phyloP scores from a whole-genome alignment of 2,888 invertebrate genomes.

The Limnephilus lunatus region DNA sequence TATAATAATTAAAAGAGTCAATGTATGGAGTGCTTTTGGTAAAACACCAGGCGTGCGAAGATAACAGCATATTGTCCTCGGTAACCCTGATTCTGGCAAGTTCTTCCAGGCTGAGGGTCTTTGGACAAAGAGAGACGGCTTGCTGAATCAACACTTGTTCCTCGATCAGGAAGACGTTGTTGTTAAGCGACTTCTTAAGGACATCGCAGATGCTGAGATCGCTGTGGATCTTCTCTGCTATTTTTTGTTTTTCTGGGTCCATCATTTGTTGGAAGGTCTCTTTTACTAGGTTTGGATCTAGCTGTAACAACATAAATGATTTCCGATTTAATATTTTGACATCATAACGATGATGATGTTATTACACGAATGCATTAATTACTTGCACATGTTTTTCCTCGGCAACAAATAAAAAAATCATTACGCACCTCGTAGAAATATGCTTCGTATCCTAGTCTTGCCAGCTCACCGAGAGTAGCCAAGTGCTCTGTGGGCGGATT shows the following conservation, averaged over 20 bases:
- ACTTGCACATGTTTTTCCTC: not conserved
- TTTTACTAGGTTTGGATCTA: conserved; percentile 54
- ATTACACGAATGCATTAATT: too few species aligned
- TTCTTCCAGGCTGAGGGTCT: conserved; percentile 43
- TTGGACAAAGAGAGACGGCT: conserved; percentile 52
- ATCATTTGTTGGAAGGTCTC: conserved; percentile 51
- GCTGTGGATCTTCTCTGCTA: conserved; percentile 44
- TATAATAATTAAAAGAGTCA: conserved; percentile 52
- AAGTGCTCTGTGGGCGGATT: conserved; percentile 33
- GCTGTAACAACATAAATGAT: conserved; percentile 35
- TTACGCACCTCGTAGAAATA: conserved; percentile 56
- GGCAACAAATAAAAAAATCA: not conserved
- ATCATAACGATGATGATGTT: not conserved
- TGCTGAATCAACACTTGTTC: conserved; percentile 56
- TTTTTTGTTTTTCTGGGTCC: conserved; percentile 40
- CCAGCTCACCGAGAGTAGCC: conserved; percentile 45
- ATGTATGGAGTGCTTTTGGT: conserved; percentile 59
- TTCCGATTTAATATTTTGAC: not conserved
- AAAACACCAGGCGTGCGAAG: conserved; percentile 62
- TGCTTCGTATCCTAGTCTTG: conserved; percentile 46
- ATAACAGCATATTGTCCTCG: conserved; percentile 57
- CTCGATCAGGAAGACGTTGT: conserved; percentile 57
- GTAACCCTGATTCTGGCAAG: conserved; percentile 52
- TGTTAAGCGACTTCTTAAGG: conserved; percentile 43
- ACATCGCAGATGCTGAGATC: conserved; percentile 57